Base-by-base conservation (phyloP, 2,797 vertebrate species). In the Linurgus olivaceus region DNA sequence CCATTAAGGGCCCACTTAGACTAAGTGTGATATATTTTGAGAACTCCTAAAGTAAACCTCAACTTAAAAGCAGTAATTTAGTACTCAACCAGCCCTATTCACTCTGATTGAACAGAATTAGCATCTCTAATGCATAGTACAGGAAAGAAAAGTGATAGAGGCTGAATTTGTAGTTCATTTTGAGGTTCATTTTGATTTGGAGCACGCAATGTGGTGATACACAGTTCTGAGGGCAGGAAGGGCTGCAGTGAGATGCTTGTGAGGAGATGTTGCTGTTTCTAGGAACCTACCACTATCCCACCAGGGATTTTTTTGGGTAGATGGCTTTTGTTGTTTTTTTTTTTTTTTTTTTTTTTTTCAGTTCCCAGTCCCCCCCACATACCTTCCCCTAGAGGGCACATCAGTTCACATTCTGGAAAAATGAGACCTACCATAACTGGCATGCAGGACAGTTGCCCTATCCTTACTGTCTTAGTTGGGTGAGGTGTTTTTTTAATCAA, bases 131-230 rank as follows among this genome's bases (percentile, higher is more conserved):
- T 10, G 31, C 0, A 0, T 10, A 10, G 26, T 21, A 38, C 4
- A 8, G 20, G 48, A 65, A 14, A 11, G 28, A 55, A 33, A 29
- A 33, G 2, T 9, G 17, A 23, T 26, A 20, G 33, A 26, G 51
- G 29, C 38, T 50, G 29, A 58, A 45, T 52, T 44, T 13, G 6
- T 38, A 65, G 50, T 28, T 63, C 23, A 59, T 38, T 37, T 37
- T 37, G 68, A 31, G 24, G 13, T 70, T 79, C 3, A 3, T 44
- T 65, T 47, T 88, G n/a, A 15, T 83, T 51, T 62, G 61, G 37
- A 80, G 48, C 1, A 4, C 7, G 17, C 38, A 47, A 0, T 0
- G 1, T 10, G 31, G 19, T 25, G 45, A 26, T 25, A 35, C 3
- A 2, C 16, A 16, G 10, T 70, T 86, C 42, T 25, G 67, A 65